These are phyloP conservation scores for Barbus barbus DNA, from an alignment of 2,113 vertebrate species.

Conservation along the genomic window DNA sequence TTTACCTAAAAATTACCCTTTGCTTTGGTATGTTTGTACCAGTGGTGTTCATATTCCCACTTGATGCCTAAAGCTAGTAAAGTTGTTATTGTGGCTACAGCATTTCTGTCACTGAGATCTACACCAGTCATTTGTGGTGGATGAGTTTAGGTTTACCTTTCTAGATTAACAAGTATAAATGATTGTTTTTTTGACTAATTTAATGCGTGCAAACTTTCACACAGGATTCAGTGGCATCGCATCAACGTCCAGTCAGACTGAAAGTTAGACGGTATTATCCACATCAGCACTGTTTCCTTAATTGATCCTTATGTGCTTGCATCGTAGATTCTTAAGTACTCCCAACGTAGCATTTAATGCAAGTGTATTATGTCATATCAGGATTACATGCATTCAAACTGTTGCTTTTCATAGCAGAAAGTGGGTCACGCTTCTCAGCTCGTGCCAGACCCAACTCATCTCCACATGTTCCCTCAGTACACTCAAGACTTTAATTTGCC, in stretches of 20 bases:
- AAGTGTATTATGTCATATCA: neutral
- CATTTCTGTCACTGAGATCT: neutral
- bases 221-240: too few species aligned
- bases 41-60: neutral
- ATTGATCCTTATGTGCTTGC: neutral
- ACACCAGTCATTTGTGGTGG: neutral
- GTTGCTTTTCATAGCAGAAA: slow-evolving; percentile 38
- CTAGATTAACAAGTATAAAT: too few species aligned
- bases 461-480: slow-evolving; percentile 41
- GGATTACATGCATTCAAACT: neutral
- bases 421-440: slow-evolving; percentile 47
- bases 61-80: neutral
- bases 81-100: neutral
- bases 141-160: neutral
- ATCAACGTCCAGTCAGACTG: too few species aligned
- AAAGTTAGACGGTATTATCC: neutral
- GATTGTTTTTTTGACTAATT: neutral
- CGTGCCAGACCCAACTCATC: slow-evolving; percentile 45
- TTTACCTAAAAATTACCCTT: neutral
- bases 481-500: slow-evolving; percentile 50
- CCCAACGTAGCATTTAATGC: neutral
- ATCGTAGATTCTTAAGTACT: neutral
- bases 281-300: neutral
- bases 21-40: neutral
- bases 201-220: neutral